Evolutionary conservation across 2,797 vertebrate species (phyloP).

Genomic region (Chaetophractus vellerosus): DNA sequence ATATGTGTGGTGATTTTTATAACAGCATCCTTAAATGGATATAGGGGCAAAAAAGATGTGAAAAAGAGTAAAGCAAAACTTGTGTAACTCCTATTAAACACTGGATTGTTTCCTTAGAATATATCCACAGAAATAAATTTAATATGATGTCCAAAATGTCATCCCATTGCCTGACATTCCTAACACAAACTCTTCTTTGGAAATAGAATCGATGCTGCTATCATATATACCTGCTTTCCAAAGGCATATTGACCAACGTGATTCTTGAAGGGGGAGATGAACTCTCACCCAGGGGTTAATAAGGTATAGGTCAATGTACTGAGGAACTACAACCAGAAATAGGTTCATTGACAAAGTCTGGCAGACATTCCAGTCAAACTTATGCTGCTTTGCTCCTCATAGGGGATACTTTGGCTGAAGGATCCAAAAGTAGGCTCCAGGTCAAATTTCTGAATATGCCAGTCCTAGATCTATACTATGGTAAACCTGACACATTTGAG

Average conservation of each 20-base stretch:
- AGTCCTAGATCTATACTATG: neutral
- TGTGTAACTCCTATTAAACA: slow-evolving; percentile 43
- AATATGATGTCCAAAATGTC: slow-evolving; percentile 25
- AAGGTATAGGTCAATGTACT: neutral
- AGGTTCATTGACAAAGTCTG: neutral
- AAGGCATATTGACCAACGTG: neutral
- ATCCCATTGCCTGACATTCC: neutral
- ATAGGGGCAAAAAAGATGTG: slow-evolving; percentile 48
- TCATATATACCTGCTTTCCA: neutral
- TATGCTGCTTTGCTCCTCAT: neutral
- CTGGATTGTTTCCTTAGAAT: slow-evolving; percentile 56
- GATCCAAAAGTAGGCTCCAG: neutral
- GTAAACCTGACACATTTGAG: neutral
- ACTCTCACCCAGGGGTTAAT: neutral
- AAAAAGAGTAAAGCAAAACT: slow-evolving; percentile 67
- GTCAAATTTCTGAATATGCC: neutral
- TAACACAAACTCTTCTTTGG: neutral
- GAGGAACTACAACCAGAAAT: neutral
- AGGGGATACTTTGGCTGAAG: neutral
- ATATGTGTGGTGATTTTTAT: slow-evolving; percentile 53
- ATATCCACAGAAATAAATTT: slow-evolving; percentile 40
- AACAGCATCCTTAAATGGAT: slow-evolving; percentile 34
- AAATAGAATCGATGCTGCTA: neutral
- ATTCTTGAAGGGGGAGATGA: neutral
- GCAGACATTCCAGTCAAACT: neutral